A percentile compares a stretch with the other conserved stretches of the same genome.
phyloP scores from a whole-genome alignment of 1,140 invertebrate genomes.

The Sweltsa coloradensis region DNA sequence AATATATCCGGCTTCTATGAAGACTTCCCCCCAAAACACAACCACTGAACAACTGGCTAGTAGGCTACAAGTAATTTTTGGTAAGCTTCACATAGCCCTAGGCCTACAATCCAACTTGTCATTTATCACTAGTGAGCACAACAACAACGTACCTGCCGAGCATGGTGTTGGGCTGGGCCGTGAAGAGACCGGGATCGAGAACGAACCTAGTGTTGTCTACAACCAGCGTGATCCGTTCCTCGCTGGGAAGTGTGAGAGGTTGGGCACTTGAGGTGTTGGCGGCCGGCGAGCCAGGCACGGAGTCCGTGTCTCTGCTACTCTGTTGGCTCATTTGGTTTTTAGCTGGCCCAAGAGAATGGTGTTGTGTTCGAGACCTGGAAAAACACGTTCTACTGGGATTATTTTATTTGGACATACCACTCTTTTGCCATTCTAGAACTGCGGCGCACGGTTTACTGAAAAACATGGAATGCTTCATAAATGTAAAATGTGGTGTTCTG shows the following conservation, averaged over 20 bases:
- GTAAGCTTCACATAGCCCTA: no score
- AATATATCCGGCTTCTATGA: no score
- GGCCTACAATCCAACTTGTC: no score
- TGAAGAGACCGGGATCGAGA: constrained; percentile 82
- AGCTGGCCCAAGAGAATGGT: constrained; percentile 17
- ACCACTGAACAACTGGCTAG: no score
- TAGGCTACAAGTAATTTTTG: no score
- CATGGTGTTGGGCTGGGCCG: constrained; percentile 87
- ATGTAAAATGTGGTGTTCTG: no score
- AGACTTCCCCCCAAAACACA: no score
- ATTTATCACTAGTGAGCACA: no score
- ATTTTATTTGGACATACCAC: not conserved
- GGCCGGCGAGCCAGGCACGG: constrained; percentile 3
- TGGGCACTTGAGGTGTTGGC: constrained; percentile 1
- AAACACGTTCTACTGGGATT: constrained; percentile 1
- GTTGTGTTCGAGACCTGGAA: constrained; percentile 18
- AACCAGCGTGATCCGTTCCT: constrained; percentile 76
- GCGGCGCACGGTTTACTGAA: no score
- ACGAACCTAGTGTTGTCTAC: constrained; percentile 90
- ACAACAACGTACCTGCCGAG: constrained; percentile 67
- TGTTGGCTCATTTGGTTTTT: constrained; percentile 20
- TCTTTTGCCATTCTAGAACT: no score
- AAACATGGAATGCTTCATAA: no score
- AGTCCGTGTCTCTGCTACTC: constrained; percentile 5
- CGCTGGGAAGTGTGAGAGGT: constrained; percentile 20